Evolutionary conservation across 2,888 invertebrate species (phyloP), one percentile per base, ranked within the genome.

Genomic region (Torymus texanus): DNA sequence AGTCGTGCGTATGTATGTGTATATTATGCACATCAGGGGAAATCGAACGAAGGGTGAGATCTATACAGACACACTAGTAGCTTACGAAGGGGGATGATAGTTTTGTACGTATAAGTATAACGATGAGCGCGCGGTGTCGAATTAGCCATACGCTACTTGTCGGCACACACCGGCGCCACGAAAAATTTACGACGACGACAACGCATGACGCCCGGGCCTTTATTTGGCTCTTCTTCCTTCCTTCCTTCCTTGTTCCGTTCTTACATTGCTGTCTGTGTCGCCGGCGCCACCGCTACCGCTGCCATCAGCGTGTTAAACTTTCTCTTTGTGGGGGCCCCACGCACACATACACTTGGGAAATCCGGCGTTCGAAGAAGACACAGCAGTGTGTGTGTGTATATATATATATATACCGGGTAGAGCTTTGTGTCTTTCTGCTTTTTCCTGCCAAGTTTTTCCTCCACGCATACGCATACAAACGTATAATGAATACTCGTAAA

Each of bases 301-400:
- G 8, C 8, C 41, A 41, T 5, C 41, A 41, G 41, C 41, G 41
- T 8, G 41, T 24, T 18, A 16, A 58, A 70, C 76, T 70, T 76
- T 76, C 77, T 71, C 65, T 77, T 77, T 71, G 59, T 59, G 71
- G 62, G 53, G 41, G 16, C 50, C 50, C 13, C 18, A 4, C 18
- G 10, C 18, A 13, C 24, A 53, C 11, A 50, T 3, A 55, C 53
- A 41, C 56, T 61, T 55, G 50, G 63, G n/a, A 76, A 63, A 70
- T 62, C 50, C 21, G 2, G 24, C 51, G 10, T 2, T 50, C 71
- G n/a, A 5, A n/a, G 13, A 59, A 21, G 21, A 21, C 21, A 2
- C 21, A 21, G 21, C 2, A 21, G 21, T 21, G 21, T 21, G n/a
- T n/a, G n/a, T n/a, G n/a, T n/a, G n/a, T n/a, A n/a, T n/a, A n/a